These are phyloP conservation scores for Campylorhamphus procurvoides DNA, from an alignment of 2,113 vertebrate genomes.

Conservation along the genomic window DNA sequence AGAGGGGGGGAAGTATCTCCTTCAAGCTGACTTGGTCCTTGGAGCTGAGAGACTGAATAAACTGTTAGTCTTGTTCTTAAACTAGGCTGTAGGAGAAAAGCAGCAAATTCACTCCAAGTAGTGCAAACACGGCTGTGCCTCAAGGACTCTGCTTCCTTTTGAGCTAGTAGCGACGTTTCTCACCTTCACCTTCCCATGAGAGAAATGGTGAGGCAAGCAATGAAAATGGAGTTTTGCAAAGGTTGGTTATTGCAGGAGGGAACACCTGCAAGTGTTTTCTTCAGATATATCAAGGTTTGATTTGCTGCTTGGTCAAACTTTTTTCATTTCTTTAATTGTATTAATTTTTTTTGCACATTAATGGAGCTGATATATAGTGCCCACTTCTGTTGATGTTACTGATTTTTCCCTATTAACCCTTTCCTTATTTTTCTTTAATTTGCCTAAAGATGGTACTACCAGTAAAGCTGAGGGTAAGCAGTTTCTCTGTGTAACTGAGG, in stretches of 20 bases:
- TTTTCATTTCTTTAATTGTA: conserved; percentile 37
- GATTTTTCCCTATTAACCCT: conserved; percentile 85
- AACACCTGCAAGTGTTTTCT: not conserved
- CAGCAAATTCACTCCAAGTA: not conserved
- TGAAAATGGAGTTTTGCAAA: not conserved
- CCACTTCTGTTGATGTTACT: conserved; percentile 74
- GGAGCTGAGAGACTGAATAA: conserved; percentile 19
- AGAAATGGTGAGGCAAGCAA: not conserved
- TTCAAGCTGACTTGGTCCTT: conserved; percentile 5
- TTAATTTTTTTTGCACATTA: conserved; percentile 51
- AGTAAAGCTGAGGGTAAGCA: conserved; percentile 97
- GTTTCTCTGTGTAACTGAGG: conserved; percentile 79
- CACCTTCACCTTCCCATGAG: not conserved
- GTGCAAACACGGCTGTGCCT: not conserved
- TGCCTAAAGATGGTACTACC: conserved; percentile 94
- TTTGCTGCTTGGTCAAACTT: conserved; percentile 48
- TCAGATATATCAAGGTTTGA: conserved; percentile 22
- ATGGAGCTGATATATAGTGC: conserved; percentile 70
- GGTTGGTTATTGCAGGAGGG: not conserved
- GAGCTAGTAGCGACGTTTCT: not conserved
- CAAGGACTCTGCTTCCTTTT: not conserved
- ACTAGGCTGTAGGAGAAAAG: not conserved
- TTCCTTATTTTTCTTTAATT: conserved; percentile 85
- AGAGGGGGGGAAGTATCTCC: not conserved
- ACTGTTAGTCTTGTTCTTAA: not conserved